Evolutionary conservation across 2,888 invertebrate genomes (phyloP), one percentile per base, ranked within the genome.

Genomic region (Temnothorax unifasciatus): DNA sequence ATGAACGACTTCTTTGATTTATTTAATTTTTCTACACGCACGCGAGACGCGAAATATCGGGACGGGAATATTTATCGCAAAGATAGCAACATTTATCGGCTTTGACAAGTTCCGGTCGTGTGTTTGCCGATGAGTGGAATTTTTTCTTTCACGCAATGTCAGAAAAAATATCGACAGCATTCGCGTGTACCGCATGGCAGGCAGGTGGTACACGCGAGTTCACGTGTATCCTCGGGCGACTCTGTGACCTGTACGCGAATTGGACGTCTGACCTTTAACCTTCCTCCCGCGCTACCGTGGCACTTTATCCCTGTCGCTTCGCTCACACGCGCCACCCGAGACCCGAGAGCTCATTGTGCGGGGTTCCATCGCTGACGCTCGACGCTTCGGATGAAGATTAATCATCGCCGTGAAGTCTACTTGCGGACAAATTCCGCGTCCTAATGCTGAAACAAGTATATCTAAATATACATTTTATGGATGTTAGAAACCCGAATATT

Each of bases 201-300:
- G 34, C 6, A 6, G 68, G 61, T 76, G n/a, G 29, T 41, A 13
- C 63, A 54, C 77, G 79, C 61, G 50, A 76, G 66, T 76, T 59
- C 79, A 68, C 82, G 84, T 54, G 69, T 44, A 29, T 66, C 87
- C 73, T 29, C 69, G 47, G 79, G 82, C 81, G 52, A 77, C 79
- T 85, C 74, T 76, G 66, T 91, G 90, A 92, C 91, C 90, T 84
- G 85, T 83, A 83, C 41, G 73, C 21, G 82, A 88, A 88, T 89
- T 88, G 90, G 83, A 90, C 89, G 87, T 86, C 79, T 88, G 88
- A 92, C 91, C 92, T 92, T 90, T 92, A 87, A 91, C 90, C 88
- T 91, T 91, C 86, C 83, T 83, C 86, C 57, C 63, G 47, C 34
- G 34, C 21, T 38, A 41, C 47, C 29, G 11, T 52, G 44, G 41